These are phyloP conservation scores for Spermophilus dauricus DNA, from an alignment of 2,113 vertebrate species.

Conservation along the genomic window DNA sequence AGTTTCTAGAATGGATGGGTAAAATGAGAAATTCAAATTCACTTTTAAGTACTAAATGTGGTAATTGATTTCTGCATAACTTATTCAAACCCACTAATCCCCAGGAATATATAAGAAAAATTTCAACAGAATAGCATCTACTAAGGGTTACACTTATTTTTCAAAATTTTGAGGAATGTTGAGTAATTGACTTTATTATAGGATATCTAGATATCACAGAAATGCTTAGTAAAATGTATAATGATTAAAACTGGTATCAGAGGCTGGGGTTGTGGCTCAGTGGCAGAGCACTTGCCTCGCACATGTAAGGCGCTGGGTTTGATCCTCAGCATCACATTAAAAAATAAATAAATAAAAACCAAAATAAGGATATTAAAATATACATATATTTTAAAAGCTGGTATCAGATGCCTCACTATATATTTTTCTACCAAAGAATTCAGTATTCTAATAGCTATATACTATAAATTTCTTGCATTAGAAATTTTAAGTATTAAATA, in stretches of 20 bases:
- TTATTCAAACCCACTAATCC: slow-evolving; percentile 21
- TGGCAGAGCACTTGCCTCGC: no score
- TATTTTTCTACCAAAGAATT: background rate
- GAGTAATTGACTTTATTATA: background rate
- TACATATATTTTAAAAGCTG: background rate
- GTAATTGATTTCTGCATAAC: slow-evolving; percentile 15
- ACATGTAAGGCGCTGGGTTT: no score
- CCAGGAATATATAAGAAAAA: background rate
- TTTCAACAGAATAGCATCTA: background rate
- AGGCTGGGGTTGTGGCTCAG: no score
- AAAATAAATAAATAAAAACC: no score
- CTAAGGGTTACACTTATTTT: background rate
- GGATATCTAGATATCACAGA: background rate
- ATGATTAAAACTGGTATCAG: background rate
- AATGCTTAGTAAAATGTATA: background rate
- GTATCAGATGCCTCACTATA: background rate
- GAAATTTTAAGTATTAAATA: background rate
- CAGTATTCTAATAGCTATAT: background rate
- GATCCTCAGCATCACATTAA: no score
- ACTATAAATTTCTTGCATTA: background rate
- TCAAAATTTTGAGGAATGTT: slow-evolving; percentile 29
- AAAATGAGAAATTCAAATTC: slow-evolving; percentile 67
- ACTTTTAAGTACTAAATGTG: background rate
- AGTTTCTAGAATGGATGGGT: slow-evolving; percentile 32
- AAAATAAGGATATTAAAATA: no score